A percentile compares a stretch with the other conserved stretches of the same genome.
phyloP scores from a whole-genome alignment of 2,888 invertebrate species.

The Temnothorax rugatulus region DNA sequence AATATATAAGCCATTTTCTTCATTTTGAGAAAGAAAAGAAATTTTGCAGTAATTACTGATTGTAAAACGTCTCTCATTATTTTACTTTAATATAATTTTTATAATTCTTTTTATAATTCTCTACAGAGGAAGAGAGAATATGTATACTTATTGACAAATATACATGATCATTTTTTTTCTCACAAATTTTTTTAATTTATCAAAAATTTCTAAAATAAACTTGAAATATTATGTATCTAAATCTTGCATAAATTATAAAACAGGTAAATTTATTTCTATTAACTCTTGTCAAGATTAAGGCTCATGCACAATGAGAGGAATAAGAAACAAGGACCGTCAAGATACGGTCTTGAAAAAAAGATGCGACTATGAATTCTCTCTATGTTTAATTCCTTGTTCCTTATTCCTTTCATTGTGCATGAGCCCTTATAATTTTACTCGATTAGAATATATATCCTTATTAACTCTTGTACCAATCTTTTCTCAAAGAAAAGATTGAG shows the following conservation, averaged over 20 bases:
- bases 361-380: too few relatives aligned
- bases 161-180: not conserved
- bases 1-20: not conserved
- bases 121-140: not conserved
- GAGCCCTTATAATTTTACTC: not conserved
- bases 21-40: not conserved
- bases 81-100: constrained; percentile 21
- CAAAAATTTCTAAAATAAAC: not conserved
- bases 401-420: too few relatives aligned
- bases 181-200: not conserved
- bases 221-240: not conserved
- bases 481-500: not conserved
- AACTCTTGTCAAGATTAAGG: not conserved
- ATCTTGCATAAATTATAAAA: not conserved
- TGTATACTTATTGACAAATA: not conserved
- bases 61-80: not conserved
- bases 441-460: too few relatives aligned
- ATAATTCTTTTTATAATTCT: not conserved
- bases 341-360: too few relatives aligned
- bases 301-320: too few relatives aligned
- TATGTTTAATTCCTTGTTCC: too few relatives aligned
- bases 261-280: constrained; percentile 7
- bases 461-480: not conserved
- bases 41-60: not conserved
- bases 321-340: too few relatives aligned